phyloP scores from a whole-genome alignment of 2,888 invertebrate genomes.

The Rhimphoctona megacephalus region DNA sequence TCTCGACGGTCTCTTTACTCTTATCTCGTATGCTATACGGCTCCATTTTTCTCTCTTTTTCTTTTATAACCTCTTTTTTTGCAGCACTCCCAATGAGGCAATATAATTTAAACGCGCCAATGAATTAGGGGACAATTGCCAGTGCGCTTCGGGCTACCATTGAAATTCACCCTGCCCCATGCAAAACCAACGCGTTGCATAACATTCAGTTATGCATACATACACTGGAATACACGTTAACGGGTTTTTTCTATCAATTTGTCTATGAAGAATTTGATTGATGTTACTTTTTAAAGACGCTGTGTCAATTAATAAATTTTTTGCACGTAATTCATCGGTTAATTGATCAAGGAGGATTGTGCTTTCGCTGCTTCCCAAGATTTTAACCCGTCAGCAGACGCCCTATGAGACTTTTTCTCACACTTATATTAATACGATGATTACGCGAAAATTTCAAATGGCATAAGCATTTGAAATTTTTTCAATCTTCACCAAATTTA shows the following conservation, averaged over 20 bases:
- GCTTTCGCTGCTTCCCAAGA: background rate
- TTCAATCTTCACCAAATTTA: too few species aligned
- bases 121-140: slow-evolving; percentile 47
- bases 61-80: background rate
- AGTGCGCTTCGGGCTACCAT: background rate
- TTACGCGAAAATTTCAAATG: too few species aligned
- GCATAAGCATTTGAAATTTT: too few species aligned
- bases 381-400: too few species aligned
- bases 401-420: too few species aligned
- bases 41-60: background rate
- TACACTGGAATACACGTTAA: background rate
- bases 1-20: slow-evolving; percentile 31
- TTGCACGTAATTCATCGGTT: slow-evolving; percentile 29
- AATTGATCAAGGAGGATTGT: slow-evolving; percentile 31
- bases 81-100: background rate
- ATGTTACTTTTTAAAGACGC: slow-evolving; percentile 14
- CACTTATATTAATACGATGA: too few species aligned
- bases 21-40: background rate
- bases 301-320: slow-evolving; percentile 14
- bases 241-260: slow-evolving; percentile 44
- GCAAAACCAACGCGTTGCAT: slow-evolving; percentile 13
- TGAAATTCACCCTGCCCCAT: slow-evolving; percentile 23
- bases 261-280: slow-evolving; percentile 31
- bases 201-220: background rate
- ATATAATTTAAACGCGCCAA: slow-evolving; percentile 50